Base-by-base conservation (phyloP, 2,888 invertebrate genomes). In the Stictocephala bisonia region DNA sequence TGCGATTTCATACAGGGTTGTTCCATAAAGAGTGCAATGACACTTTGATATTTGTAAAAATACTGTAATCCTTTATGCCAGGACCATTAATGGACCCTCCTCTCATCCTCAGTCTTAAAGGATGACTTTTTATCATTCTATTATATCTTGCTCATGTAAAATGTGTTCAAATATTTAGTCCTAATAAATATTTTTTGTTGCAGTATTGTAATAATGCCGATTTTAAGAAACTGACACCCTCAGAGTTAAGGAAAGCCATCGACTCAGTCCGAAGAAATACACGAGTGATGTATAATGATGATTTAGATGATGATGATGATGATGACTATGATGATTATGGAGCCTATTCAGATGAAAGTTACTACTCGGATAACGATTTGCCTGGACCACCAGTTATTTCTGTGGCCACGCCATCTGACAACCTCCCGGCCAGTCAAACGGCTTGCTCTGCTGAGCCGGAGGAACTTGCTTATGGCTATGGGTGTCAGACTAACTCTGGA, bases 391-490 rank as follows among this genome's bases (percentile, higher is more conserved):
- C 40, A 7, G 1, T 29, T 1, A 15, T 4, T 11, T 22, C 27
- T 9, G 40, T 18, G 1, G 35, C 60, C 2, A 22, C 60, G 11
- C 1, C 1, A 24, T 60, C 13, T 22, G 31, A 13, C 29, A 11
- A 31, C 2, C 1, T 22, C 6, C 35, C 9, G 40, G 60, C 35
- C 3, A 15, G 29, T 18, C 15, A 29, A 7, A 6, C 29, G 31
- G 26, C 6, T 20, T 7, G n/a, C n/a, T 3, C 27, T 13, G 40
- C 1, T 2, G 60, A 60, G 18, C 53, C 51, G 24, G 26, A 26
- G 3, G 40, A 56, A 26, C 31, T 1, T 4, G 18, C 20, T 15
- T 69, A 69, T 29, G 84, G 74, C 90, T 90, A 0, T 86, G 84
- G 48, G 15, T 73, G 69, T 40, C 18, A n/a, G 11, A 71, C 70